Percentiles rank a stretch among this genome's conserved stretches.
phyloP scores from a whole-genome alignment of 2,888 invertebrate genomes.

The Caradrina kadenii region DNA sequence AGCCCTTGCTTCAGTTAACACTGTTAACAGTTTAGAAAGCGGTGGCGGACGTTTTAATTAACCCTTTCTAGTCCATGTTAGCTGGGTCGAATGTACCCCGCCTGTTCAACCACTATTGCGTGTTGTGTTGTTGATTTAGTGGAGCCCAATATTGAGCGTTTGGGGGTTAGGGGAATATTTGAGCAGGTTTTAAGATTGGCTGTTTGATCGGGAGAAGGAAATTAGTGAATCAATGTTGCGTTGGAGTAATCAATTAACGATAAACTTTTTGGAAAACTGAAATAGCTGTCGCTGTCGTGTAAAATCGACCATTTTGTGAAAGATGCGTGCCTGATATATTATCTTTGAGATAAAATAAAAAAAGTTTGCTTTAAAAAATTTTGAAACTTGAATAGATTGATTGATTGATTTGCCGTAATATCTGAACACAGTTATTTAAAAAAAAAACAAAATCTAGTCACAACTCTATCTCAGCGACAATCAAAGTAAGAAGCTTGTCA shows the following conservation, averaged over 20 bases:
- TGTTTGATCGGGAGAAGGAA: slow-evolving; percentile 6
- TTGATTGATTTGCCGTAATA: no score
- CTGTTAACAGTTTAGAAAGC: slow-evolving; percentile 68
- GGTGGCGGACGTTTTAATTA: slow-evolving; percentile 79
- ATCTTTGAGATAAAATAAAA: no score
- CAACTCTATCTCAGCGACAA: no score
- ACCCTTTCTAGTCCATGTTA: slow-evolving; percentile 70
- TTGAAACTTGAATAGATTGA: no score
- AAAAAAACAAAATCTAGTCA: no score
- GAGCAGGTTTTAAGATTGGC: slow-evolving; percentile 46
- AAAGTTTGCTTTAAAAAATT: no score
- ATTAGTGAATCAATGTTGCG: slow-evolving; percentile 13
- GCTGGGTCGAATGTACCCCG: slow-evolving; percentile 57
- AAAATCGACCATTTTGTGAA: not conserved
- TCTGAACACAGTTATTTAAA: no score
- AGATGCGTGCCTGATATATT: not conserved
- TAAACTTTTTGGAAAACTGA: not conserved
- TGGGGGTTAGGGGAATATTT: slow-evolving; percentile 47
- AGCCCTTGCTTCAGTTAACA: slow-evolving; percentile 63
- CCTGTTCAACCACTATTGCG: slow-evolving; percentile 59
- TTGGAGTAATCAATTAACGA: not conserved
- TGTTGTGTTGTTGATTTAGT: slow-evolving; percentile 60
- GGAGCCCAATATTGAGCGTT: slow-evolving; percentile 54
- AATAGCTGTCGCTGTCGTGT: not conserved
- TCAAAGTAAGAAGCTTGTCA: no score